Base-by-base conservation (phyloP, 2,888 invertebrate species). In the Cynaeus angustus region DNA sequence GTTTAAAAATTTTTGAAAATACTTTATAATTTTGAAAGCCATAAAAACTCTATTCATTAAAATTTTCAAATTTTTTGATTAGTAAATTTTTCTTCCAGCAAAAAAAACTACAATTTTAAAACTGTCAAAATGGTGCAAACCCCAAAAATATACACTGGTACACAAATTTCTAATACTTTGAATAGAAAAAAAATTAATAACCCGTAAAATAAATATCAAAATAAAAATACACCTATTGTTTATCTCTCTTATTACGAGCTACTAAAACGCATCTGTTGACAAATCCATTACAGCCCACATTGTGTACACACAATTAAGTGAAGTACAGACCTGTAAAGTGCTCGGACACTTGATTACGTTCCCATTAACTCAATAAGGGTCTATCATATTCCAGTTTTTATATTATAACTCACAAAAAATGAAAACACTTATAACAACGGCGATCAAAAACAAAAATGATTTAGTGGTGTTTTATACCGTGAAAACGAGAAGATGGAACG, bases 341-440 rank as follows among this genome's bases (percentile, higher is more conserved):
- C 8, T 9, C 50, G 21, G 26, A 3, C 13, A 46, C 50, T 50
- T 21, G 10, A 50, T 50, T 30, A 28, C 28, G 50, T 50, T 28
- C 50, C 50, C 26, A 50, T 46, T 46, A 46, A 21, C 46, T 46
- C 46, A 21, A 43, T 13, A 43, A 43, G 43, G n/a, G 43, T 43
- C 43, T 43, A 10, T 43, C 43, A 43, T 9, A 46, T 13, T 46
- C 16, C 46, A 8, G 16, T 46, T 46, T 46, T 16, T 16, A 46
- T 8, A 13, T 46, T 16, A 16, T 45, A 43, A 13, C 21, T 3
- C 55, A n/a, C 21, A 37, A 55, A 55, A 55, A 46, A 46, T 46
- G 46, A 14, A 46, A 16, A 46, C n/a, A 46, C 41, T 41, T 41
- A n/a, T 12, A 41, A 41, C 10, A 12, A 41, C 46, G 13, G 1